These are phyloP conservation scores for Aptenodytes patagonicus DNA, from an alignment of 2,113 vertebrate species.

Conservation along the genomic window DNA sequence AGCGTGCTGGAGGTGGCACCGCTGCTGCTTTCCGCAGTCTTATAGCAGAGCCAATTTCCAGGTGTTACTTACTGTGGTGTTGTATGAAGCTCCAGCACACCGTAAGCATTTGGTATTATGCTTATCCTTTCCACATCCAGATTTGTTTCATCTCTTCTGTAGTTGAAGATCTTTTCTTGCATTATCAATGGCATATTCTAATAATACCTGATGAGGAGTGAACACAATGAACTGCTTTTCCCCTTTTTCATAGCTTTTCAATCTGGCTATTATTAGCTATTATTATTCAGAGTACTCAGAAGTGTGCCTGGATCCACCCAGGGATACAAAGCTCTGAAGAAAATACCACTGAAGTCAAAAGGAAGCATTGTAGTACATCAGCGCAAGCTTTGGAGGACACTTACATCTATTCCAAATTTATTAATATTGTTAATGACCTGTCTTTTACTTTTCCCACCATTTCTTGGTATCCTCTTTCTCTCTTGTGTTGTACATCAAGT, in stretches of 20 bases:
- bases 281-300: background rate
- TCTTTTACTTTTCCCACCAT: background rate
- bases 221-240: background rate
- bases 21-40: background rate
- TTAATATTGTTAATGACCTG: background rate
- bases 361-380: background rate
- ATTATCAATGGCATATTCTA: background rate
- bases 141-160: background rate
- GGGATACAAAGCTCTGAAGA: background rate
- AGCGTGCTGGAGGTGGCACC: background rate
- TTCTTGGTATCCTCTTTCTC: background rate
- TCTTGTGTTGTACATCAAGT: background rate
- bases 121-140: background rate
- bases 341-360: background rate
- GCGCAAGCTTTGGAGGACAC: background rate
- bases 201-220: slow-evolving; percentile 2
- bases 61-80: background rate
- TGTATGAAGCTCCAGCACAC: background rate
- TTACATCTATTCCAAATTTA: background rate
- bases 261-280: background rate
- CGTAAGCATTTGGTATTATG: background rate
- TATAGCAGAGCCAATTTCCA: background rate
- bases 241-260: background rate
- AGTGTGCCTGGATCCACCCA: background rate
- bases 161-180: background rate